phyloP scores from a whole-genome alignment of 2,113 vertebrate genomes.

The Cyanocitta stelleri region DNA sequence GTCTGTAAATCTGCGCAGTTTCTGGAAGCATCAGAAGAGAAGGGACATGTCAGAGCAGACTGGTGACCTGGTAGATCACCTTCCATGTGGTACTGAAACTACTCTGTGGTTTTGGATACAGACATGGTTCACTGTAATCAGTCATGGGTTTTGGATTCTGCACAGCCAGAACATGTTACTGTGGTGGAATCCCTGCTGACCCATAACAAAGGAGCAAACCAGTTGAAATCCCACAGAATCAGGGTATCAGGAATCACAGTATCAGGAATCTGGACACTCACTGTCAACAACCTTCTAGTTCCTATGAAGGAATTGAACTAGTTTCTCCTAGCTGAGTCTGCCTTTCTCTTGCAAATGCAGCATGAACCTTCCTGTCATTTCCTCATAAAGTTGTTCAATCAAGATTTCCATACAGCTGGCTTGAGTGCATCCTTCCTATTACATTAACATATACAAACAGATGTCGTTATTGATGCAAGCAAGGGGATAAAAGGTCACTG shows the following conservation, averaged over 20 bases:
- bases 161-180: neutral
- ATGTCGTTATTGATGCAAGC: neutral
- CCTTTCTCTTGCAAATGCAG: neutral
- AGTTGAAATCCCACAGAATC: neutral
- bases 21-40: neutral
- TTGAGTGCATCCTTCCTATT: neutral
- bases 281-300: neutral
- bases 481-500: conserved; percentile 13
- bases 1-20: neutral
- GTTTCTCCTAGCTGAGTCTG: neutral
- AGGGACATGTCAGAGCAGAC: neutral
- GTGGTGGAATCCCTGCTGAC: neutral
- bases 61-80: neutral
- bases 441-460: neutral
- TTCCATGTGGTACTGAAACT: neutral
- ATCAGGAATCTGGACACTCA: neutral
- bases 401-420: neutral
- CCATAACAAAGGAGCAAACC: neutral
- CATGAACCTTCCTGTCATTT: neutral
- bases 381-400: neutral
- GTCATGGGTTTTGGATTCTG: neutral
- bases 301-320: neutral
- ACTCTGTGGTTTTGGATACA: neutral
- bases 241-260: neutral
- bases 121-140: neutral